These are phyloP conservation scores for Lepeophtheirus nordmannii DNA, from an alignment of 2,888 invertebrate genomes.

Conservation along the genomic window DNA sequence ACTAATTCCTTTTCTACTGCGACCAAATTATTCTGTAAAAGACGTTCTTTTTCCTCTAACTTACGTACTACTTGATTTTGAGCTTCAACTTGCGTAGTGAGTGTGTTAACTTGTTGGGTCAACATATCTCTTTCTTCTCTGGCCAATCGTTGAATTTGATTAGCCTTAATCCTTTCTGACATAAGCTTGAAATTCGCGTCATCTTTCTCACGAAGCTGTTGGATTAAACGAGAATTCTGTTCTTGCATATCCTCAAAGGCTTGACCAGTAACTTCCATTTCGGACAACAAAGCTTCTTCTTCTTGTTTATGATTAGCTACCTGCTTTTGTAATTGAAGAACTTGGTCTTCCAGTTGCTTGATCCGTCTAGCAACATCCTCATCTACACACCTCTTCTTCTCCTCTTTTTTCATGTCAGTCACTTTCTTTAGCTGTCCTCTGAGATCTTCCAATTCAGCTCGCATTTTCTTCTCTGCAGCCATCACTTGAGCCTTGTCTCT, in stretches of 20 bases:
- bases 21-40: conserved; percentile 74
- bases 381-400: conserved; percentile 73
- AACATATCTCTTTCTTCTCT: conserved; percentile 85
- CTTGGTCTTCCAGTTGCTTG: conserved; percentile 72
- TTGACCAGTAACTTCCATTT: conserved; percentile 98
- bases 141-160: conserved; percentile 81
- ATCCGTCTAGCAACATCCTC: conserved; percentile 87
- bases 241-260: conserved; percentile 99
- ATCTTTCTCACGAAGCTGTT: conserved; percentile 87
- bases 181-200: conserved; percentile 97
- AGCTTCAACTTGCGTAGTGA: conserved; percentile 52
- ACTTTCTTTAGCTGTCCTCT: conserved; percentile 62
- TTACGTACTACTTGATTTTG: conserved; percentile 84
- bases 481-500: conserved; percentile 88
- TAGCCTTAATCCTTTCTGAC: conserved; percentile 89
- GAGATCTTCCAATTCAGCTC: conserved; percentile 77
- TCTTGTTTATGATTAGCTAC: conserved; percentile 72
- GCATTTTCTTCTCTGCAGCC: conserved; percentile 79
- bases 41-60: conserved; percentile 84
- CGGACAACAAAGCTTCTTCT: conserved; percentile 87
- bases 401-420: conserved; percentile 77
- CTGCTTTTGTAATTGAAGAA: conserved; percentile 56
- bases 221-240: conserved; percentile 83
- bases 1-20: conserved; percentile 87
- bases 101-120: conserved; percentile 32